Conservation (phyloP, 2,113 vertebrate species). For the Glaucomys volans region DNA sequence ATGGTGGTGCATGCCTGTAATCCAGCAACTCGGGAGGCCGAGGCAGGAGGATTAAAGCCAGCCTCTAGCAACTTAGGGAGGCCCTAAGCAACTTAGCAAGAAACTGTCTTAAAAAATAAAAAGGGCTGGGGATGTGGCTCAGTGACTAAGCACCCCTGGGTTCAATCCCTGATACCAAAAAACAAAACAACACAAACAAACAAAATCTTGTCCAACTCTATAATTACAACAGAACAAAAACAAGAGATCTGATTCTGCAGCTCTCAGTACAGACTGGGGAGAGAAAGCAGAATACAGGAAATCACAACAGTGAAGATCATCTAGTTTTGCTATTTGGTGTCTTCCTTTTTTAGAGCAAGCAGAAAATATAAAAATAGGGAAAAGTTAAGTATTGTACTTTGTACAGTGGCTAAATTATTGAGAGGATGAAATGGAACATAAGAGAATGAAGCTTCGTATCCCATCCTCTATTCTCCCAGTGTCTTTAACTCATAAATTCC, state of each 20-base stretch:
- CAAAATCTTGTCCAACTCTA: not conserved
- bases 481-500: not conserved
- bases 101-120: too few relatives aligned
- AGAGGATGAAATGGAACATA: conserved; percentile 23
- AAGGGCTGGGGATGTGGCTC: too few relatives aligned
- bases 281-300: not conserved
- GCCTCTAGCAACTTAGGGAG: too few relatives aligned
- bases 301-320: not conserved
- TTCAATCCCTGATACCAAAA: too few relatives aligned
- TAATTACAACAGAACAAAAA: not conserved
- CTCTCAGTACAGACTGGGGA: not conserved
- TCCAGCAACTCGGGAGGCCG: too few relatives aligned
- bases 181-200: too few relatives aligned
- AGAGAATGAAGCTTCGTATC: not conserved
- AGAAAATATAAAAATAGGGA: not conserved
- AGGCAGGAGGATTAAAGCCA: too few relatives aligned
- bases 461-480: not conserved
- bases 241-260: not conserved
- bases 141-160: too few relatives aligned
- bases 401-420: not conserved
- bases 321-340: not conserved
- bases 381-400: not conserved
- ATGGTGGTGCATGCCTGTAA: too few relatives aligned
- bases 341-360: not conserved
- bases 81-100: too few relatives aligned